Base-by-base conservation (phyloP, 2,888 invertebrate species). In the Eupithecia abbreviata region DNA sequence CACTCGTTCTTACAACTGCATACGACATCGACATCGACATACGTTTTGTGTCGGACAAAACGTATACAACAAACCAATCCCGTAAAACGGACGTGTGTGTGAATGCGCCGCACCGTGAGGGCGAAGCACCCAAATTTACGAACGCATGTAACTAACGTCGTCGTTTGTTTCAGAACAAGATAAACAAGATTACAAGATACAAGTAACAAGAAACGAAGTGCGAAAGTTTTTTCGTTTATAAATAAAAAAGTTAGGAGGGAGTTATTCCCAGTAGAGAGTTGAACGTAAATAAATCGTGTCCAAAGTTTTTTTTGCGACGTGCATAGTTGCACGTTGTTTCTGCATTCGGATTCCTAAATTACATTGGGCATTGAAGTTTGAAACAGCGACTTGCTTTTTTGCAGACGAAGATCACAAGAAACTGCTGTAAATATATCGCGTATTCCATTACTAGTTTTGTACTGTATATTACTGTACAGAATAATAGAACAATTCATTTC, bases 101-200 rank as follows among this genome's bases (percentile, higher is more conserved):
- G 30, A 62, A 18, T 30, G 30, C 62, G 62, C 30, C 62, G 30
- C 62, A 30, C 30, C 62, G 30, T 30, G 30, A 79, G 83, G 87
- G 79, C 87, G 87, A 82, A 87, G 80, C 82, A 82, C 84, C 86
- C 85, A 82, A 85, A 81, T 79, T 81, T 76, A 78, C 77, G 65
- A 72, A 75, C 73, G 77, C 77, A 77, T 82, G 80, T 77, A 76
- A 80, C 77, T 79, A 82, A 81, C 80, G 79, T 77, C 67, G 79
- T 75, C 80, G 79, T 81, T 82, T 80, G 81, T 80, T 74, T 65
- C 81, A 80, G 76, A 69, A 75, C 72, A 71, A 77, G 77, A 80
- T 72, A 79, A 77, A 80, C 49, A 74, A 81, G 76, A 74, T 79
- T 72, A 79, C 72, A 75, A 70, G 75, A 62, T 68, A 71, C 72